Conservation (phyloP, 2,113 vertebrate genomes). For the Trematocara unimaculatum region DNA sequence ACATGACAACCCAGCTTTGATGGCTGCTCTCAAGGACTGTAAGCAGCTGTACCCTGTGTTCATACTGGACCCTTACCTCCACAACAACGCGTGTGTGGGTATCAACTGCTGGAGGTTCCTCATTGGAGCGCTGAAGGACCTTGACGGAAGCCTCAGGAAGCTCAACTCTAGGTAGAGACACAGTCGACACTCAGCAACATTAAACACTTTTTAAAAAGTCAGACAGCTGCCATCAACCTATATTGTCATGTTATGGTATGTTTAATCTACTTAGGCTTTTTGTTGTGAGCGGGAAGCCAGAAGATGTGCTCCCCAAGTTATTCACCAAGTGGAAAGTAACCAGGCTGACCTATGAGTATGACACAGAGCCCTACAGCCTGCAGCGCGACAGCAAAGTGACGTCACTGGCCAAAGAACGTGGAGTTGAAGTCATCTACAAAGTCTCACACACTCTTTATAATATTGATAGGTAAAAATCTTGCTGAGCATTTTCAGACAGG, state of each 20-base stretch:
- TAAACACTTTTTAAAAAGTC: neutral
- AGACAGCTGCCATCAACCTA: neutral
- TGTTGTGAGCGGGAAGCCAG: slow-evolving; percentile 58
- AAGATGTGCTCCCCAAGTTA: slow-evolving; percentile 66
- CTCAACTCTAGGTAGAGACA: slow-evolving; percentile 64
- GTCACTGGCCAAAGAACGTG: slow-evolving; percentile 38
- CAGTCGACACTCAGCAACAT: neutral
- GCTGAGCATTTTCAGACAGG: neutral
- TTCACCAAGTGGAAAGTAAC: slow-evolving; percentile 65
- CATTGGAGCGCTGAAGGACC: slow-evolving; percentile 54
- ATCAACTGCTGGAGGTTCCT: slow-evolving; percentile 64
- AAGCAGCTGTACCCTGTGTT: slow-evolving; percentile 67
- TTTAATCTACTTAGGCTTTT: slow-evolving; percentile 57
- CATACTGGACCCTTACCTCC: slow-evolving; percentile 62
- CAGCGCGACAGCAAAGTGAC: slow-evolving; percentile 41
- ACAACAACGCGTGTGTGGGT: slow-evolving; percentile 27
- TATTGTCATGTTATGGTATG: neutral
- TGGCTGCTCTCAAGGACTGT: slow-evolving; percentile 58
- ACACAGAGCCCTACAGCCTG: slow-evolving; percentile 65
- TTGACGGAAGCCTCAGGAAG: slow-evolving; percentile 68
- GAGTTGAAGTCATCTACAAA: slow-evolving; percentile 61
- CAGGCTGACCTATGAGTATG: slow-evolving; percentile 65
- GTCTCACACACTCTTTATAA: slow-evolving; percentile 71
- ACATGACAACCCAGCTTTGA: slow-evolving; percentile 69
- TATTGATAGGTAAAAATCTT: slow-evolving; percentile 48